Conservation (phyloP, 2,797 vertebrate species). For the Acanthurus lineatus region DNA sequence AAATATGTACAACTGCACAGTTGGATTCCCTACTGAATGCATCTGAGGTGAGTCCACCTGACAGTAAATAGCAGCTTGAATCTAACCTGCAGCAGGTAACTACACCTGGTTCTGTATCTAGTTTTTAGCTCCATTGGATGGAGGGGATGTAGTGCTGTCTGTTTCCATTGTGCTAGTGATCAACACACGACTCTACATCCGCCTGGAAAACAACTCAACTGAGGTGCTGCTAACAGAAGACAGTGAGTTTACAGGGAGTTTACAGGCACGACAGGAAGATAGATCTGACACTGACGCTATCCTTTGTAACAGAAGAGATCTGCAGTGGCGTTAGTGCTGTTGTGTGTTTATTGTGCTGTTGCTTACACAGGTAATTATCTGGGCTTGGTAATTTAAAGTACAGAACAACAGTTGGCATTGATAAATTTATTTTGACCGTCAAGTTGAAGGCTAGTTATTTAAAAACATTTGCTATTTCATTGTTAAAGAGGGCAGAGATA, state of each 20-base stretch:
- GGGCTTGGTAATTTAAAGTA: slow-evolving; percentile 46
- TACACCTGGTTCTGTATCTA: slow-evolving; percentile 54
- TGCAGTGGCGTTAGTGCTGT: too few species aligned
- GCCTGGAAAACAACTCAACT: slow-evolving; percentile 45
- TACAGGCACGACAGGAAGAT: background rate
- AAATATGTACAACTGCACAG: background rate
- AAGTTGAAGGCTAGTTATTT: background rate
- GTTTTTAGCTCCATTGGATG: too few species aligned
- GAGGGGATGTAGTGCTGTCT: slow-evolving; percentile 24
- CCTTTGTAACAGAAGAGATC: too few species aligned
- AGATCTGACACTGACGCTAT: too few species aligned
- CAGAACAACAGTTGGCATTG: background rate
- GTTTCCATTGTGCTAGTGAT: slow-evolving; percentile 6
- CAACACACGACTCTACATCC: slow-evolving; percentile 39
- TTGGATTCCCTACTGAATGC: slow-evolving; percentile 54
- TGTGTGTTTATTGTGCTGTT: slow-evolving; percentile 28
- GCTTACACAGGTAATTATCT: slow-evolving; percentile 34
- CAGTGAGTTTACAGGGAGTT: slow-evolving; percentile 22
- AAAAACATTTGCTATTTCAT: background rate
- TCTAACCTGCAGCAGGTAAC: slow-evolving; percentile 58
- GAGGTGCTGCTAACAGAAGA: slow-evolving; percentile 30
- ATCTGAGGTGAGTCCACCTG: slow-evolving; percentile 36
- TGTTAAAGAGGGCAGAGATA: slow-evolving; percentile 20
- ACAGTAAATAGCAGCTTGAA: slow-evolving; percentile 40
- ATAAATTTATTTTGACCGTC: background rate